Conservation (phyloP, 1,140 invertebrate genomes). For the Procambarus clarkii region DNA sequence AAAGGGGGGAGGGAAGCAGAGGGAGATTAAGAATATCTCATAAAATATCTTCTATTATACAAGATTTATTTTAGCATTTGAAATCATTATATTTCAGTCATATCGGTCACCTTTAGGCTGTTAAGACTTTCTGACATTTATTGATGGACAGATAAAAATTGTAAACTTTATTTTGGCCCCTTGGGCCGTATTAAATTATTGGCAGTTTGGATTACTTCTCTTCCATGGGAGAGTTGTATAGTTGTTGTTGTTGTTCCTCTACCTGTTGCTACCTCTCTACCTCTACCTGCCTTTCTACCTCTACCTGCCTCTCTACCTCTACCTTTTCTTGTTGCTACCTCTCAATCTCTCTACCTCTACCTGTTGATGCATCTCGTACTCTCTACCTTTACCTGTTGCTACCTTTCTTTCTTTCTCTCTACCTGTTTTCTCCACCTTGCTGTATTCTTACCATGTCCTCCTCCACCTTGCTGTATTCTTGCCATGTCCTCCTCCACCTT, state of each 20-base stretch:
- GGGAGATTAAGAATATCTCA: too few relatives aligned
- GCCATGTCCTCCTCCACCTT: background rate
- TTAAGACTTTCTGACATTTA: too few relatives aligned
- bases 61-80: too few relatives aligned
- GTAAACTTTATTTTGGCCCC: too few relatives aligned
- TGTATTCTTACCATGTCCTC: background rate
- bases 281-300: background rate
- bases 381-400: background rate
- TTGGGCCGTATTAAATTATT: too few relatives aligned
- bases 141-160: too few relatives aligned
- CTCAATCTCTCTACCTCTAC: background rate
- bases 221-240: too few relatives aligned
- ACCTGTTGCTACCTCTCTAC: background rate
- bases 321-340: background rate
- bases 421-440: background rate
- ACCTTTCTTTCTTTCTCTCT: background rate
- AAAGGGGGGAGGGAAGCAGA: too few relatives aligned
- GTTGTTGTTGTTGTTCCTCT: background rate
- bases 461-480: background rate
- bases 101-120: too few relatives aligned
- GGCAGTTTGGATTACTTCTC: too few relatives aligned
- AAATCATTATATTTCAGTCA: too few relatives aligned
- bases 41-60: too few relatives aligned
- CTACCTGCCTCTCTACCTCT: background rate
- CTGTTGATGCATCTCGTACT: background rate